Conservation (phyloP, 92 coral and sea anemone genomes). For the Montipora capitata region DNA sequence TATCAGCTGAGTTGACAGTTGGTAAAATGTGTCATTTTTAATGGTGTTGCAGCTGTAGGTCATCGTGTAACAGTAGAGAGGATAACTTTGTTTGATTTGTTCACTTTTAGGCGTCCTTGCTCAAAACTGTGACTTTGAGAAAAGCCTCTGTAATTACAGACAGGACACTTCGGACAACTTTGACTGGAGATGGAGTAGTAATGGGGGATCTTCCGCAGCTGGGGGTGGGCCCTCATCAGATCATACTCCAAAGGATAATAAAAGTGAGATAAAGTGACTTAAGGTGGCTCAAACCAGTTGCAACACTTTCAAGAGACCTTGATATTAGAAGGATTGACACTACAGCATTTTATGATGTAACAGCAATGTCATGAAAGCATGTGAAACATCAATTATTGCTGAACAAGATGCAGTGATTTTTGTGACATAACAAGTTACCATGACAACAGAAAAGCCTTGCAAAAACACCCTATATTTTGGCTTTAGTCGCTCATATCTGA, state of each 20-base stretch:
- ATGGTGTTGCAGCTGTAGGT: too few species aligned
- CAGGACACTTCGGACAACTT: slow-evolving; percentile 88
- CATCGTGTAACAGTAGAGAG: background rate
- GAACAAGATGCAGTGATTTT: too few species aligned
- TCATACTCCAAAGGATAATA: slow-evolving; percentile 53
- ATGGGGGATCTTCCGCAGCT: slow-evolving; percentile 33
- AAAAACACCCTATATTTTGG: too few species aligned
- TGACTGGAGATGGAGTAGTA: slow-evolving; percentile 85
- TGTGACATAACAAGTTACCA: too few species aligned
- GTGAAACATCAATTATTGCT: too few species aligned
- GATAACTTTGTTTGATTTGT: background rate
- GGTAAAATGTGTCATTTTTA: background rate
- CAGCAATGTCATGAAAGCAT: too few species aligned
- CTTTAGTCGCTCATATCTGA: too few species aligned
- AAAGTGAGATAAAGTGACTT: slow-evolving; percentile 48
- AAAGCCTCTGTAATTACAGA: slow-evolving; percentile 83
- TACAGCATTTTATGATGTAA: too few species aligned
- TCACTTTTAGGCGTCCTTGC: slow-evolving; percentile 67
- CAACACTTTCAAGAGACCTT: too few species aligned
- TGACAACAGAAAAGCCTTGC: too few species aligned
- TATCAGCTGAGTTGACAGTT: too few species aligned
- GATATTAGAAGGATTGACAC: too few species aligned
- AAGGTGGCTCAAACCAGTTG: background rate
- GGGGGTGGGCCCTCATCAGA: slow-evolving; percentile 84
- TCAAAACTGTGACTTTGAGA: slow-evolving; percentile 91